Conservation (phyloP, 37 sponge, comb jelly and placozoan species). For the Spongia lamella region DNA sequence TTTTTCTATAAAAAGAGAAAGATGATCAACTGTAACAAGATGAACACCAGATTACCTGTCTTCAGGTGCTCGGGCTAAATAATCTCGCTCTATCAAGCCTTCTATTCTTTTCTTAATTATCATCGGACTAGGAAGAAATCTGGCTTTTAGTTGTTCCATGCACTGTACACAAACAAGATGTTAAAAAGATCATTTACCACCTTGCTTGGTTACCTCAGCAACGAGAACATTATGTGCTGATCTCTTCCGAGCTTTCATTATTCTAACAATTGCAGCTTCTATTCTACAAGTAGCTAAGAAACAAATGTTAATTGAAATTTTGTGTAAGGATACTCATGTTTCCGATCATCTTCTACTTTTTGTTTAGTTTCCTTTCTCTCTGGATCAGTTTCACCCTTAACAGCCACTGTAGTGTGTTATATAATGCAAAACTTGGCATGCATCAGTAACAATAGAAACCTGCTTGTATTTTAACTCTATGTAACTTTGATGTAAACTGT, state of each 20-base stretch:
- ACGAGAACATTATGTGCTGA: constrained; percentile 80
- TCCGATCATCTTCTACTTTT: constrained; percentile 98
- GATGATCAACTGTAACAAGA: background rate
- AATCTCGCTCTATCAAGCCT: constrained; percentile 96
- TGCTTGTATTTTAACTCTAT: constrained; percentile 93
- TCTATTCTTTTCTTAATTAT: constrained; percentile 98
- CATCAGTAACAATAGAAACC: constrained; percentile 43
- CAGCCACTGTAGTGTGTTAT: constrained; percentile 62
- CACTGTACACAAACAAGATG: constrained; percentile 43
- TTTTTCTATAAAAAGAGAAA: constrained; percentile 67
- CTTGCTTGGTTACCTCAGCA: constrained; percentile 65
- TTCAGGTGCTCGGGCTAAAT: constrained; percentile 85
- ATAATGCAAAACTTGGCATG: no score
- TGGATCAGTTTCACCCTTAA: constrained; percentile 90
- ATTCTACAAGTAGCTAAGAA: constrained; percentile 66
- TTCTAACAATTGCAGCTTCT: constrained; percentile 97
- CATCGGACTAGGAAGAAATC: constrained; percentile 90
- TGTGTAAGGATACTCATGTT: constrained; percentile 90
- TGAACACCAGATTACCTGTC: constrained; percentile 61
- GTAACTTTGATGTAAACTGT: constrained; percentile 92
- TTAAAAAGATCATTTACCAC: background rate
- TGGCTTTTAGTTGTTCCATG: constrained; percentile 84
- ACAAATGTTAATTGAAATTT: background rate
- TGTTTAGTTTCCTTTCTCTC: constrained; percentile 97
- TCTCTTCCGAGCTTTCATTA: constrained; percentile 98